Percentiles rank a stretch among this genome's conserved stretches.
Conservation (phyloP, 2,888 invertebrate species). For the Heliconius cydno region DNA sequence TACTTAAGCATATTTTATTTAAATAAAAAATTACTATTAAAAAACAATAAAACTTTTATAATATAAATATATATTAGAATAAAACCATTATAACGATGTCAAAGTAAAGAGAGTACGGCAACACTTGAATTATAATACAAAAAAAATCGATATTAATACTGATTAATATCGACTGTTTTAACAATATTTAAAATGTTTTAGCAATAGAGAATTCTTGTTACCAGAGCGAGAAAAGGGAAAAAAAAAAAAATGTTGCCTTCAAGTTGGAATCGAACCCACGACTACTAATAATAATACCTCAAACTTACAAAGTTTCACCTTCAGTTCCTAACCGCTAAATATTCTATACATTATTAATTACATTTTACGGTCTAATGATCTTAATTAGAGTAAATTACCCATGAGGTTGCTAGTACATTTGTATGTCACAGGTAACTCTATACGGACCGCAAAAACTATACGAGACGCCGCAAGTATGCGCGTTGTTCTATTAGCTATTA, state of each 20-base stretch:
- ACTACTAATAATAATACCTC: background rate
- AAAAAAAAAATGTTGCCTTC: background rate
- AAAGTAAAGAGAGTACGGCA: no score
- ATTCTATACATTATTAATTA: slow-evolving; percentile 38
- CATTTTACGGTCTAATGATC: slow-evolving; percentile 42
- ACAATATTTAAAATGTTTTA: no score
- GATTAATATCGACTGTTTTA: no score
- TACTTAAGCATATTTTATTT: no score
- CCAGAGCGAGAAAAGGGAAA: background rate
- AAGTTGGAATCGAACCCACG: background rate
- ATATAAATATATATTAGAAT: no score
- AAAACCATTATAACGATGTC: no score
- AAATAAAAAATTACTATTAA: no score
- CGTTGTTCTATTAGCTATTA: slow-evolving; percentile 22
- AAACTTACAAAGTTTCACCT: slow-evolving; percentile 10
- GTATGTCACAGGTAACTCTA: slow-evolving; percentile 39
- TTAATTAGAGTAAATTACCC: slow-evolving; percentile 45
- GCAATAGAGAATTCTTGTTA: background rate
- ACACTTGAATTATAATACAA: no score
- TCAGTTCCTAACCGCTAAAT: slow-evolving; percentile 25
- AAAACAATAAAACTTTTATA: no score
- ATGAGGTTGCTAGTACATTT: slow-evolving; percentile 34
- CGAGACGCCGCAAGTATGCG: slow-evolving; percentile 26
- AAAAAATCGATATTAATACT: no score
- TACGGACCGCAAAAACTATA: slow-evolving; percentile 38